Base-by-base conservation (phyloP, 2,888 invertebrate species). In the Gisinianus flammeolus region DNA sequence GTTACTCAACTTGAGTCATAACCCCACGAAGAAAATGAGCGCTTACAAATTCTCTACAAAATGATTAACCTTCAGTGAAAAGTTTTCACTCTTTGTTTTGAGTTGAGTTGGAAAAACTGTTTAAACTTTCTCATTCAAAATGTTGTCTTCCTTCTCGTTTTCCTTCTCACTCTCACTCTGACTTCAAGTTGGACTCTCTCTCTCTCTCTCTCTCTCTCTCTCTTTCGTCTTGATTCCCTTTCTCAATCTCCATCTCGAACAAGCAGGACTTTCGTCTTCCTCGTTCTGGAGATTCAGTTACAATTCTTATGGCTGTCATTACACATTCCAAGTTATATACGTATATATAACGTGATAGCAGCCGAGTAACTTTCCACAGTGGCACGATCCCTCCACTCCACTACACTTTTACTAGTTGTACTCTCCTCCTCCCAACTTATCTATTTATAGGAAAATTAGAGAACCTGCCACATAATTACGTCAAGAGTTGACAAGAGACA, bases 1-100 rank as follows among this genome's bases (percentile, higher is more conserved):
- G 44, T 68, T 68, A 68, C 44, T 68, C 68, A 68, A 68, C 68
- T 68, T 68, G 8, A 68, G 68, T 68, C 68, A 68, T 68, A 68
- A 68, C 68, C 44, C 19, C 16, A 30, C 22, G 67, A 44, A 12
- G 35, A 68, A 68, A 68, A 68, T 68, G 68, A 68, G 68, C 19
- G 68, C 68, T 68, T 68, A 68, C 33, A 62, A 68, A 68, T 68
- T 68, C 68, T 44, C 44, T 44, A 44, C 68, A 68, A 33, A 68
- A 44, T 68, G 68, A 68, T 68, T 68, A 68, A 68, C 68, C 68
- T 68, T 35, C 68, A 68, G 44, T 44, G 44, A 68, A 68, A 68
- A 68, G 68, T 68, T 68, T 68, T 26, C 5, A 62, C 26, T 26
- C 62, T 44, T 19, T 1, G 44, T 44, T 44, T 44, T 44, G 44